Evolutionary conservation across 2,797 vertebrate genomes (phyloP).

Genomic region (Peromyscus melanophrys): DNA sequence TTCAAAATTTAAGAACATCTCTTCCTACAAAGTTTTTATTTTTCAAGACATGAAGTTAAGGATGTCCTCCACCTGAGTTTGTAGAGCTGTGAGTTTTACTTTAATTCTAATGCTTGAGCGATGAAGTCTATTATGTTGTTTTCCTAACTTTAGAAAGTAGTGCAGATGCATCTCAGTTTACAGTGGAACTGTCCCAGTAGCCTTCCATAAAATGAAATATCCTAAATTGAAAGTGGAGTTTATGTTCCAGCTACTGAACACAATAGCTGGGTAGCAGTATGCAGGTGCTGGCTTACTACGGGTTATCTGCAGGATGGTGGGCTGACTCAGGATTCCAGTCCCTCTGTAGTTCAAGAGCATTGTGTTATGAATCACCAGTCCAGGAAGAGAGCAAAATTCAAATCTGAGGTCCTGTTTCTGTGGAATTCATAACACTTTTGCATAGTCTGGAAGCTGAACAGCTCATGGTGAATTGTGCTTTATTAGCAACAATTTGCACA

Average conservation of each 20-base stretch:
- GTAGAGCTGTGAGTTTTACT: not conserved
- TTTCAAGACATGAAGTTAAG: not conserved
- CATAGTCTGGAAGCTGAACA: not conserved
- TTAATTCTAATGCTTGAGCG: not conserved
- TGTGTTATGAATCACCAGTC: too few species aligned
- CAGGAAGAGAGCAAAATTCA: not conserved
- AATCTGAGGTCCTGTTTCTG: not conserved
- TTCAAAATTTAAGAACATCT: not conserved
- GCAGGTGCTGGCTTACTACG: not conserved
- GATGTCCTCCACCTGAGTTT: not conserved
- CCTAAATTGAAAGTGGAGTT: not conserved
- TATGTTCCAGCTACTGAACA: not conserved
- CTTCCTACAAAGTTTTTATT: not conserved
- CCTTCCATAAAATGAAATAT: not conserved
- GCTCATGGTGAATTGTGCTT: not conserved
- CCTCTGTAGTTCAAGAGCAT: too few species aligned
- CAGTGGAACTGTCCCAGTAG: not conserved
- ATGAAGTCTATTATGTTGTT: not conserved
- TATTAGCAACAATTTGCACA: not conserved
- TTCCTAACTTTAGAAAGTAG: not conserved
- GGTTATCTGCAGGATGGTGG: not conserved
- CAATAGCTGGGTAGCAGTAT: not conserved
- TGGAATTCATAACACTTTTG: not conserved
- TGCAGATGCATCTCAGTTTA: not conserved
- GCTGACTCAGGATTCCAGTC: not conserved